Percentiles rank a stretch among this genome's conserved stretches.
phyloP scores from a whole-genome alignment of 2,888 invertebrate species.

The Drosophila affinis region DNA sequence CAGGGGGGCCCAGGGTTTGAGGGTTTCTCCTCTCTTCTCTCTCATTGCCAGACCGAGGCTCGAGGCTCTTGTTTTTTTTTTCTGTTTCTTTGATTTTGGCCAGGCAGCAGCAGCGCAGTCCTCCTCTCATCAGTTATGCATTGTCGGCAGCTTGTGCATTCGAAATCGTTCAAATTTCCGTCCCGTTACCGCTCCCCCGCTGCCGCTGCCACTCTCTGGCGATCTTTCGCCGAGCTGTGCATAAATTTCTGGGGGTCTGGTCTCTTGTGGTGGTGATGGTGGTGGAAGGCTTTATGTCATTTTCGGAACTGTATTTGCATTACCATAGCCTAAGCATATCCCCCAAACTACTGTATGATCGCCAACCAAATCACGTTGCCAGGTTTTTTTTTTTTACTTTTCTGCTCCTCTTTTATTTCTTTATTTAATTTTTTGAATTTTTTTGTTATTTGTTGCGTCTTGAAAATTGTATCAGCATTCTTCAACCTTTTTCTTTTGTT shows the following conservation, averaged over 20 bases:
- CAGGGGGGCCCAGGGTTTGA: neutral
- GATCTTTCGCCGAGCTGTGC: conserved; percentile 50
- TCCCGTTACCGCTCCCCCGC: too few relatives aligned
- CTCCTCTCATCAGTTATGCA: conserved; percentile 56
- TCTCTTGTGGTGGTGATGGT: conserved; percentile 4
- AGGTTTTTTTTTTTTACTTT: conserved; percentile 4
- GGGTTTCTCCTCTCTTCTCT: conserved; percentile 21
- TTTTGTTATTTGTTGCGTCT: conserved; percentile 8
- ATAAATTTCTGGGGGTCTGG: conserved; percentile 54
- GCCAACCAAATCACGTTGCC: conserved; percentile 56
- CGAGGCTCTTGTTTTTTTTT: conserved; percentile 10
- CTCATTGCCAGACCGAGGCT: conserved; percentile 14
- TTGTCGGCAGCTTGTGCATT: conserved; percentile 57
- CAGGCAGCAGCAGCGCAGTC: neutral
- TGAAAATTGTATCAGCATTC: conserved; percentile 23
- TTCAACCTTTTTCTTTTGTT: neutral
- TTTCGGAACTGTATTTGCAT: conserved; percentile 53
- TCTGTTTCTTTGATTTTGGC: conserved; percentile 12
- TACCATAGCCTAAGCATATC: conserved; percentile 34
- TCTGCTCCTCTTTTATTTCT: conserved; percentile 16
- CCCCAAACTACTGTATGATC: conserved; percentile 26
- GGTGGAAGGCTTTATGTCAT: conserved; percentile 48
- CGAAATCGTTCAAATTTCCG: conserved; percentile 55
- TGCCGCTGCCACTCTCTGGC: neutral
- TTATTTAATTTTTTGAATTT: conserved; percentile 14